phyloP scores from a whole-genome alignment of 2,113 vertebrate species.

The Eleginops maclovinus region DNA sequence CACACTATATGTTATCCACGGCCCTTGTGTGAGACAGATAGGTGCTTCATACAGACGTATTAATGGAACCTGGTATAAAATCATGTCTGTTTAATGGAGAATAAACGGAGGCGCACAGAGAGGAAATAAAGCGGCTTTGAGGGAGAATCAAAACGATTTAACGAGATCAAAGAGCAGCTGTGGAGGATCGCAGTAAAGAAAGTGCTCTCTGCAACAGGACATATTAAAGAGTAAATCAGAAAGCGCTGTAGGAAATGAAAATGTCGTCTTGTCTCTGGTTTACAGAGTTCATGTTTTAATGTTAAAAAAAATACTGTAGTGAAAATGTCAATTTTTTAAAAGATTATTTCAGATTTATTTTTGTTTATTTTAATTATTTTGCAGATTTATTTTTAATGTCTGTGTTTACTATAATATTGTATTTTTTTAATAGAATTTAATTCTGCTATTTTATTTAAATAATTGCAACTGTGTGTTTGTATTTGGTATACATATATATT shows the following conservation, averaged over 20 bases:
- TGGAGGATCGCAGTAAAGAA: conserved; percentile 19
- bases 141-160: conserved; percentile 36
- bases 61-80: too few species aligned
- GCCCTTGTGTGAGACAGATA: too few species aligned
- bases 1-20: too few species aligned
- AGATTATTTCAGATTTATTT: not conserved
- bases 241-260: not conserved
- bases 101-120: conserved; percentile 25
- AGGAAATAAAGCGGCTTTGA: conserved; percentile 32
- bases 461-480: too few species aligned
- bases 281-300: too few species aligned
- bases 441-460: too few species aligned
- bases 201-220: conserved; percentile 15
- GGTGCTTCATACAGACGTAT: too few species aligned
- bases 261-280: not conserved
- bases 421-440: not conserved
- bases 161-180: conserved; percentile 15
- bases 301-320: too few species aligned
- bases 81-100: conserved; percentile 63
- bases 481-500: too few species aligned
- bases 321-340: not conserved
- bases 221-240: conserved; percentile 50
- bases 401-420: not conserved
- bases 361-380: not conserved
- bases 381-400: too few species aligned